Evolutionary conservation across 2,888 invertebrate genomes (phyloP), one percentile per base, ranked within the genome.

Genomic region (Zeuzera pyrina): DNA sequence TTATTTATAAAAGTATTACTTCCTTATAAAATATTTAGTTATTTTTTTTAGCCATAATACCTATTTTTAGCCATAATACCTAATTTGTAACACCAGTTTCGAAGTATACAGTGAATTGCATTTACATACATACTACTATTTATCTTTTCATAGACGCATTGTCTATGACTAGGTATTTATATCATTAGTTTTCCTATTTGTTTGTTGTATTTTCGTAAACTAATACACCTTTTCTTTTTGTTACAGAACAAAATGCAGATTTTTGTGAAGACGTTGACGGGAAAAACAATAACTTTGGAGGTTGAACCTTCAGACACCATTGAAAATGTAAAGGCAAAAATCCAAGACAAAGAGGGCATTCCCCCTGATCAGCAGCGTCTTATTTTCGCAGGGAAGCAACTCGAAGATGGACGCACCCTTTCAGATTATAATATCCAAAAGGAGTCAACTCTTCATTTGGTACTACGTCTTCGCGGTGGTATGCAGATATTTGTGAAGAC

Each of bases 401-500:
- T 88, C 29, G 87, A 87, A 64, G 87, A 87, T 67, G 87, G 87
- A 1, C 71, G 87, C 21, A 87, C 87, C 1, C 41, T 57, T 0
- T 86, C 85, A 0, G 88, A 88, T 48, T 88, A 88, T 57, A 88
- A 88, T 45, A 88, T 88, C 38, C 87, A 88, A 44, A 88, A 88
- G 44, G 86, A 86, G 51, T 85, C 86, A 0, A 86, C 87, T 3
- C 71, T 87, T 15, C 86, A 87, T 47, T 57, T 87, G 41, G 86
- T 86, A 1, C 60, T 87, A 2, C 71, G 86, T 51, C 69, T 62
- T n/a, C 44, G 76, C 36, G 76, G 77, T 32, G 73, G 74, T 32
- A 85, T 55, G 55, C 55, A 55, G 30, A 55, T 55, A 10, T 55
- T 55, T n/a, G 55, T 55, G 3, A 86, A 86, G 52, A 86, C 86